phyloP scores from a whole-genome alignment of 2,797 vertebrate species.

The Rhinella marina region DNA sequence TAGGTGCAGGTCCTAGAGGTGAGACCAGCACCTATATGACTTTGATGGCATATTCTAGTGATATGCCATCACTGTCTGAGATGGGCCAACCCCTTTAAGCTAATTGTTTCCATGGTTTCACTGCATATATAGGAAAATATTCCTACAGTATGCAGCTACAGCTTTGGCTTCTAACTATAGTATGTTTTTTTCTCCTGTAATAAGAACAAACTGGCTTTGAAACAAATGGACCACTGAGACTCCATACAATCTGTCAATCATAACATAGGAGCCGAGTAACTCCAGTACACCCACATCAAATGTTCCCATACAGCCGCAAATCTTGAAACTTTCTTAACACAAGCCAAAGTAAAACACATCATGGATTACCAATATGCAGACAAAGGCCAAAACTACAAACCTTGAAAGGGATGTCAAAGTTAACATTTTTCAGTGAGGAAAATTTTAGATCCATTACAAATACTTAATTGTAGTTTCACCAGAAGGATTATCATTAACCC shows the following conservation, averaged over 20 bases:
- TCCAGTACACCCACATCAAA: slow-evolving; percentile 57
- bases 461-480: slow-evolving; percentile 40
- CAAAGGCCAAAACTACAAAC: slow-evolving; percentile 40
- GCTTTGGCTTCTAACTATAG: slow-evolving; percentile 43
- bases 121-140: slow-evolving; percentile 41
- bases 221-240: slow-evolving; percentile 33
- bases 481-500: slow-evolving; percentile 52
- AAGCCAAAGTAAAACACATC: slow-evolving; percentile 52
- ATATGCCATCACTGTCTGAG: too few species aligned
- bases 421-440: slow-evolving; percentile 37
- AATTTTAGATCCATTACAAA: slow-evolving; percentile 27
- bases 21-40: too few species aligned
- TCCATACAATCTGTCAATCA: slow-evolving; percentile 54
- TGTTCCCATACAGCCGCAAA: slow-evolving; percentile 45
- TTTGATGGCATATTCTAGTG: too few species aligned
- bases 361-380: slow-evolving; percentile 44
- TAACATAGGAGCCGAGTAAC: slow-evolving; percentile 45
- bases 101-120: background rate
- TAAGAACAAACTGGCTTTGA: slow-evolving; percentile 37
- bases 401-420: slow-evolving; percentile 43
- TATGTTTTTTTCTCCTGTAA: slow-evolving; percentile 3
- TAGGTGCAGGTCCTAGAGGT: too few species aligned
- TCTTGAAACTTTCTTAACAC: slow-evolving; percentile 29
- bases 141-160: background rate
- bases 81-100: background rate